Percentiles rank a stretch among this genome's conserved stretches.
phyloP scores from a whole-genome alignment of 1,140 invertebrate genomes.

The Formica selysi region DNA sequence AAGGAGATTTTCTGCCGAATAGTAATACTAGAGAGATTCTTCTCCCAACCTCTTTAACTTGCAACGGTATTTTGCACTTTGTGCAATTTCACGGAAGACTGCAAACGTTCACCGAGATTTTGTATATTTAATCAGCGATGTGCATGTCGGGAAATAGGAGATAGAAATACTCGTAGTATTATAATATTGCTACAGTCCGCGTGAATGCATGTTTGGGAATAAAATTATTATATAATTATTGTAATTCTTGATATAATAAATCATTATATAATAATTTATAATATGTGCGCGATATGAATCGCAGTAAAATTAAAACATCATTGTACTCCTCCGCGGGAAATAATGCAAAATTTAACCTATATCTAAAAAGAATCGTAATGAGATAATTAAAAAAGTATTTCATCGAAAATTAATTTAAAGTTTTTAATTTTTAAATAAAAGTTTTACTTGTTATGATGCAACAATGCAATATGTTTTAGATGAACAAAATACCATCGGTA shows the following conservation, averaged over 20 bases:
- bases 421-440: no score
- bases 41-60: slow-evolving; percentile 20
- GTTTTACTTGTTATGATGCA: no score
- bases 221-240: slow-evolving; percentile 1
- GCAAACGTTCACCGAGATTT: slow-evolving; percentile 39
- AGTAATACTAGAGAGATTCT: slow-evolving; percentile 53
- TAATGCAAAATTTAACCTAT: no score
- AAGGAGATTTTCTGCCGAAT: slow-evolving; percentile 58
- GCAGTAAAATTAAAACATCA: no score
- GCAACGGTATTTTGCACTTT: slow-evolving; percentile 30
- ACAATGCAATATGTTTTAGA: no score
- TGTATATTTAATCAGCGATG: slow-evolving; percentile 55
- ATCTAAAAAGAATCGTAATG: no score
- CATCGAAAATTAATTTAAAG: no score
- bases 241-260: not conserved
- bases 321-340: no score
- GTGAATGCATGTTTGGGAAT: not conserved
- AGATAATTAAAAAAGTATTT: no score
- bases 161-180: not conserved
- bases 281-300: no score
- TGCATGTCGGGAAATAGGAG: not conserved
- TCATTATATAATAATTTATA: no score
- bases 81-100: slow-evolving; percentile 55
- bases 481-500: no score
- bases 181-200: not conserved